Evolutionary conservation across 2,797 vertebrate genomes (phyloP).

Genomic region (Catamblyrhynchus diadema): DNA sequence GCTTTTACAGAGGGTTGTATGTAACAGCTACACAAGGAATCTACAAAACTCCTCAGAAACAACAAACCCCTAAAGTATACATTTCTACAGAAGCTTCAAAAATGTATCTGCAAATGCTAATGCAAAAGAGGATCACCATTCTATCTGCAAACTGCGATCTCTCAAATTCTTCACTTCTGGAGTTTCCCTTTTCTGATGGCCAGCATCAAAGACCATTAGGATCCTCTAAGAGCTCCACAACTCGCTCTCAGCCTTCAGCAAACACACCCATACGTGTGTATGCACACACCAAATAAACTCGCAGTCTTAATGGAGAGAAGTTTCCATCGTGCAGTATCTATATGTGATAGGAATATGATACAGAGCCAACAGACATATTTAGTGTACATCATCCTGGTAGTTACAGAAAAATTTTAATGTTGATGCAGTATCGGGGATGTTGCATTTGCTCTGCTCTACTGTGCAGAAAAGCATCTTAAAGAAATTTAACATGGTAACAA

Average conservation of each 20-base stretch:
- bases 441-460: background rate
- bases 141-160: background rate
- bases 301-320: background rate
- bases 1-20: background rate
- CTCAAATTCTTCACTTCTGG: background rate
- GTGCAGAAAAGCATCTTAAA: background rate
- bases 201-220: constrained; percentile 19
- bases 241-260: background rate
- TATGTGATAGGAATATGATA: constrained; percentile 11
- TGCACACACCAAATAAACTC: background rate
- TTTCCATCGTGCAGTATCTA: constrained; percentile 35
- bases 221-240: background rate
- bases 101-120: constrained; percentile 5
- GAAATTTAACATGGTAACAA: background rate
- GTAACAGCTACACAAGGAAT: background rate
- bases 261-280: background rate
- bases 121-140: background rate
- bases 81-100: constrained; percentile 52
- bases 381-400: background rate
- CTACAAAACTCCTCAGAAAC: constrained; percentile 61
- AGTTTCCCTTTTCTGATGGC: constrained; percentile 36
- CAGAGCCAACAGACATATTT: background rate
- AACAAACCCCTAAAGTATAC: constrained; percentile 25
- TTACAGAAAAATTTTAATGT: constrained; percentile 1
- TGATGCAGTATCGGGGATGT: background rate